Evolutionary conservation across 2,113 vertebrate genomes (phyloP), one percentile per base, ranked within the genome.

Genomic region (Notiomystis cincta): DNA sequence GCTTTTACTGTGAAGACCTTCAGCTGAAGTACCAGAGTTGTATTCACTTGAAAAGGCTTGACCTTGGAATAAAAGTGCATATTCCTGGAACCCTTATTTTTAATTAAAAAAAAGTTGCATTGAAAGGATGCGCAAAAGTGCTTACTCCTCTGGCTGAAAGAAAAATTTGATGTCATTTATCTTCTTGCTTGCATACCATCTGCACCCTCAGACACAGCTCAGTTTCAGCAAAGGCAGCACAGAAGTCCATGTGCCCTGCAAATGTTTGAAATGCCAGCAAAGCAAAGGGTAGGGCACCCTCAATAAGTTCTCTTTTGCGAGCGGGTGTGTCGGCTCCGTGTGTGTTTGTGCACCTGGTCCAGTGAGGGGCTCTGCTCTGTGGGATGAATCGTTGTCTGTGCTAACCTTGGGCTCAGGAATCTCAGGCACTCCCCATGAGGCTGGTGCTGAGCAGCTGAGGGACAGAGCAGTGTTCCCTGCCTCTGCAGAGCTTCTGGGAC

Each of bases 1-100:
- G 98, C 97, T 98, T 98, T 98, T 97, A 97, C 97, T 98, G 98
- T 98, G 96, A 98, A 98, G 98, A 97, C 98, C 98, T 99, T 99
- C 98, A 98, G 95, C 98, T 98, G 96, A 98, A 98, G 98, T 98
- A 98, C 97, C 96, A 93, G 97, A 98, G 97, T 94, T 96, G 93
- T 96, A 97, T 93, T 98, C 98, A 98, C 97, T 76, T 90, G 81
- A 98, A 97, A 96, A 97, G 87, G 96, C 97, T 98, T 98, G 98
- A 98, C 98, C 98, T 98, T 98, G 97, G 86, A 92, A 98, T 96
- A 95, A 96, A 97, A 96, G 82, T 76, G 45, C 71, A 62, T 92
- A 87, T 94, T 97, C 95, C 93, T 96, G 97, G 97, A 97, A 98
- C 97, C 96, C 97, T 98, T 97, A 96, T 96, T 95, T 96, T 95